These are phyloP conservation scores for Coelopa pilipes DNA, from an alignment of 2,888 invertebrate genomes.

Conservation along the genomic window DNA sequence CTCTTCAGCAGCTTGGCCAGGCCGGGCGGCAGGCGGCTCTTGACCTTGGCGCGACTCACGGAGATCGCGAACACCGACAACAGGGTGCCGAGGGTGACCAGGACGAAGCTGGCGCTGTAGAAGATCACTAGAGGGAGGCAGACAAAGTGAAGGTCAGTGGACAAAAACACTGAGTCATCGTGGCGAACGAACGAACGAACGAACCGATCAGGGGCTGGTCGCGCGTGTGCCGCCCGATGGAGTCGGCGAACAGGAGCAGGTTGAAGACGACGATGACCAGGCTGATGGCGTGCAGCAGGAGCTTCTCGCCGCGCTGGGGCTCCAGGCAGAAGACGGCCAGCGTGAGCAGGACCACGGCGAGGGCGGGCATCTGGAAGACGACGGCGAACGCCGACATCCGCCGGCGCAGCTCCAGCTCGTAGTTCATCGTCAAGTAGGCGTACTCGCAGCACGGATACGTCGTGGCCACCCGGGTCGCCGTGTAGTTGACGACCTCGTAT, in stretches of 20 bases:
- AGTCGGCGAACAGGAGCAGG: conserved; percentile 71
- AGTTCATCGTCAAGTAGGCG: conserved; percentile 70
- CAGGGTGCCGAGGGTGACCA: conserved; percentile 68
- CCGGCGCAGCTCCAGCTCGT: conserved; percentile 69
- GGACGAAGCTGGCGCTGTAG: conserved; percentile 68
- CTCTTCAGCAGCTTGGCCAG: conserved; percentile 46
- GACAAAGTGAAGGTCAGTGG: not conserved
- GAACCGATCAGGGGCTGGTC: conserved; percentile 65
- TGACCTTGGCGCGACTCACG: conserved; percentile 45
- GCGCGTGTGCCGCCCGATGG: conserved; percentile 63
- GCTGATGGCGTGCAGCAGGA: conserved; percentile 70
- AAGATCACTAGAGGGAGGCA: conserved; percentile 68
- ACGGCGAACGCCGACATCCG: conserved; percentile 69
- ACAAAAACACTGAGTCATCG: not conserved
- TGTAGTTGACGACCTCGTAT: conserved; percentile 64
- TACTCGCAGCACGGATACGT: conserved; percentile 70
- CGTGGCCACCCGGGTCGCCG: conserved; percentile 48
- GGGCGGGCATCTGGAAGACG: conserved; percentile 70
- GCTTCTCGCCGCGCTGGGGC: conserved; percentile 72
- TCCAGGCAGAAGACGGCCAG: conserved; percentile 72
- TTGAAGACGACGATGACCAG: conserved; percentile 70
- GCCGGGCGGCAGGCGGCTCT: conserved; percentile 43
- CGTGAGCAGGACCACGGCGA: conserved; percentile 71
- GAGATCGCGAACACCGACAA: conserved; percentile 68
- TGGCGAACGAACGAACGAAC: conserved; percentile 19